phyloP scores from a whole-genome alignment of 1,140 invertebrate genomes.

The fruit fly (Drosophila melanogaster) region Release_6_plus_ISO1_MT NT_037436.4:4447501-4448000 shows the following conservation, averaged over 20 bases:
- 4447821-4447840: conserved; percentile 51
- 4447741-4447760: conserved; percentile 34
- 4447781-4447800: conserved; percentile 65
- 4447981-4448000: conserved; percentile 56
- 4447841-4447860: conserved; percentile 33
- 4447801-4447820: conserved; percentile 40
- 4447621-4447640: conserved; percentile 57
- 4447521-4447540: conserved; percentile 63
- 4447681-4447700: conserved; percentile 62
- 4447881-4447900: conserved; percentile 43
- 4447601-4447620: conserved; percentile 79
- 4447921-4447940: conserved; percentile 40
- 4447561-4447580: conserved; percentile 80
- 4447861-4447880: conserved; percentile 55
- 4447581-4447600: conserved; percentile 81
- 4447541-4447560: conserved; percentile 63
- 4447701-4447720: conserved; percentile 35
- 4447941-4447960: conserved; percentile 69
- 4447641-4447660: conserved; percentile 72
- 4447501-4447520: conserved; percentile 18
- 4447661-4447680: conserved; percentile 42
- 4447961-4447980: conserved; percentile 82
- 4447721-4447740: conserved; percentile 40
- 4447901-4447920: conserved; percentile 56
- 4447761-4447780: conserved; percentile 13